Conservation (phyloP, 2,797 vertebrate genomes). For the Buceros bicornis region DNA sequence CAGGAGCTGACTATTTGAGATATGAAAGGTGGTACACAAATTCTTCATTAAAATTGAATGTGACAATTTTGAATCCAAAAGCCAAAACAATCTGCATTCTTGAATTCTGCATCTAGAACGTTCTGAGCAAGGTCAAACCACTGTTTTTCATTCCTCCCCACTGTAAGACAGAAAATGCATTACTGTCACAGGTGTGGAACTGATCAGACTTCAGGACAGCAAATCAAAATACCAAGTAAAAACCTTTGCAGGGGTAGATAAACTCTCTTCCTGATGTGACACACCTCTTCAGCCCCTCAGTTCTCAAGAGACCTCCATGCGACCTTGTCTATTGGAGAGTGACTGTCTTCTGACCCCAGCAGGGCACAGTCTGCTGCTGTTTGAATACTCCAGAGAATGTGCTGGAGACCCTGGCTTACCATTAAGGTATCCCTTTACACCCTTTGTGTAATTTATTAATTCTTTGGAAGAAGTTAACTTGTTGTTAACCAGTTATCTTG, state of each 20-base stretch:
- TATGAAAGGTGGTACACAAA: not conserved
- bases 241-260: not conserved
- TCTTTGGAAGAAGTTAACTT: not conserved
- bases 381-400: not conserved
- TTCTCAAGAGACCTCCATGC: not conserved
- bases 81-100: accelerated
- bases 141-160: not conserved
- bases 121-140: not conserved
- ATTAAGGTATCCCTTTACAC: not conserved
- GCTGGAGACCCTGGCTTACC: not conserved
- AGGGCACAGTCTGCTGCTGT: not conserved
- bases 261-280: not conserved
- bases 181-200: not conserved
- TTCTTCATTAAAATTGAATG: not conserved
- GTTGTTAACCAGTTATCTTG: not conserved
- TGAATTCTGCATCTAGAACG: not conserved
- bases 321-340: not conserved
- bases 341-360: not conserved
- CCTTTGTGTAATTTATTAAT: not conserved
- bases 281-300: not conserved
- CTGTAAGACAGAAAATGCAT: not conserved
- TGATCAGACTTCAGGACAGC: not conserved
- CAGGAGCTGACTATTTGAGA: not conserved
- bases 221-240: not conserved
- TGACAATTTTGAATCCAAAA: not conserved